Base-by-base conservation (phyloP, 2,888 invertebrate species). In the Colostygia pectinataria region DNA sequence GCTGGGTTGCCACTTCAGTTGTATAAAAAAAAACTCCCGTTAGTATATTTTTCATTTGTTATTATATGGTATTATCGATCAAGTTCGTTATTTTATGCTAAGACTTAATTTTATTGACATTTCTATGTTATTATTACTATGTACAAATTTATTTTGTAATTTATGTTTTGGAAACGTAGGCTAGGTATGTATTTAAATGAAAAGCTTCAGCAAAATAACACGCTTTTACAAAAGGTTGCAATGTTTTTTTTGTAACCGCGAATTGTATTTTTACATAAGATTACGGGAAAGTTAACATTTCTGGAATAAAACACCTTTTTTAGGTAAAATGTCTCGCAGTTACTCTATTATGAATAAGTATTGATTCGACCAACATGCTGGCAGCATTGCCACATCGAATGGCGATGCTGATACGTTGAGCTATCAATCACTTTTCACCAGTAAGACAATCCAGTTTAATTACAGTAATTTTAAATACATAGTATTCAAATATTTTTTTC, bases 131-230 rank as follows among this genome's bases (percentile, higher is more conserved):
- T 68, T 41, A 43, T 44, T 43, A 20, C n/a, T n/a, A 36, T 51
- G 33, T 66, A 59, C 55, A 66, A 54, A 55, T 50, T 54, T 49
- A 40, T 57, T 66, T 65, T 61, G 51, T 67, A 68, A 65, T 59
- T 66, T 63, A 71, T 57, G 59, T 61, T 65, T 55, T 54, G 12
- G 6, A 51, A 59, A 52, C 53, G 55, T 68, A 61, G 59, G 54
- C 55, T 74, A 74, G 60, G 58, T 57, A 61, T 66, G 53, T 59
- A 58, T 59, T 59, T 51, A 51, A 58, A 63, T 47, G 40, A 53
- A 53, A 55, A 42, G 72, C 75, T 71, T 67, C 36, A 36, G 71
- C 73, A 47, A 64, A n/a, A 57, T 42, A 53, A 40, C 52, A 37
- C 41, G 51, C 53, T 57, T 57, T 57, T 55, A 50, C 42, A 44